These are phyloP conservation scores for Hesperia comma DNA, from an alignment of 2,888 invertebrate species.

Conservation along the genomic window DNA sequence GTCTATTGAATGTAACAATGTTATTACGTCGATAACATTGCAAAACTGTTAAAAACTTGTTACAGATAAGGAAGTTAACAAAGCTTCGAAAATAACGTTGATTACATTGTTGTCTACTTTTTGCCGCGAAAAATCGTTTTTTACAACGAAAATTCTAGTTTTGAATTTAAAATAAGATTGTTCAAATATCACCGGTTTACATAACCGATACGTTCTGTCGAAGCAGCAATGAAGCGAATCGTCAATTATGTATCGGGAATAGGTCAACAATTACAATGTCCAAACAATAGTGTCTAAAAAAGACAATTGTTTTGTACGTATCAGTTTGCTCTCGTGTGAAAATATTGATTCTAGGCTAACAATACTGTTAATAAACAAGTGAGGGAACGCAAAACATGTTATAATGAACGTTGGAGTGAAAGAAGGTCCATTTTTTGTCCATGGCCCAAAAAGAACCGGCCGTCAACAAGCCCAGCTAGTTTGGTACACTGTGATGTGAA, in stretches of 20 bases:
- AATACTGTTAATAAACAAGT: conserved; percentile 14
- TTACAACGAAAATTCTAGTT: neutral
- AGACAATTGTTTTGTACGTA: neutral
- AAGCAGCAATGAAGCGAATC: conserved; percentile 19
- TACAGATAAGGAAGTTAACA: conserved; percentile 10
- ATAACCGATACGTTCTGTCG: conserved; percentile 8
- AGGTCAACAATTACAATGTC: conserved; percentile 25
- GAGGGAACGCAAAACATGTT: conserved; percentile 29
- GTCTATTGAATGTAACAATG: neutral
- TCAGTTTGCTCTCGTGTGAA: neutral
- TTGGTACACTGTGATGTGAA: conserved; percentile 41
- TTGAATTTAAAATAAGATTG: conserved; percentile 14
- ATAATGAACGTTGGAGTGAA: conserved; percentile 44
- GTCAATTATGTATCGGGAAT: conserved; percentile 26
- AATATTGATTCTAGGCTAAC: neutral
- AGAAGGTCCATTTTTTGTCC: conserved; percentile 62
- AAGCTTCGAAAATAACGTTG: conserved; percentile 3
- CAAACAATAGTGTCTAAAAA: conserved; percentile 14
- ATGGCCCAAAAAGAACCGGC: conserved; percentile 72
- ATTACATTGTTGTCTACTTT: neutral
- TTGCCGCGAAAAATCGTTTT: conserved; percentile 1
- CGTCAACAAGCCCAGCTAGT: conserved; percentile 51
- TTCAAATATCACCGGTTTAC: conserved; percentile 5
- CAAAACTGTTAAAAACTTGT: conserved; percentile 2
- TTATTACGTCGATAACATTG: conserved; percentile 2